phyloP scores from a whole-genome alignment of 2,888 invertebrate genomes.

The Phortica magna region DNA sequence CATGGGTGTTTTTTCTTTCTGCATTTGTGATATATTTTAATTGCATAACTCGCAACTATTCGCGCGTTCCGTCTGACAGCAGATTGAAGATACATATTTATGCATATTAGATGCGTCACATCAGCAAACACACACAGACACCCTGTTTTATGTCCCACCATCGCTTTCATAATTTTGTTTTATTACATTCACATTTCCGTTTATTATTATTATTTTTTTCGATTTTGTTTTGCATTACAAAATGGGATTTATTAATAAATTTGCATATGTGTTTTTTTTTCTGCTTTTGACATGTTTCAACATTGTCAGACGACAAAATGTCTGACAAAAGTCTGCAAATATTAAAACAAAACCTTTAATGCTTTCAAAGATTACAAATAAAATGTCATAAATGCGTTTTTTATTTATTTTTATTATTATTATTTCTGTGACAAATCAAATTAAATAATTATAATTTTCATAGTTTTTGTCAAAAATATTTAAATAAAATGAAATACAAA shows the following conservation, averaged over 20 bases:
- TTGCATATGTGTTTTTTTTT: constrained; percentile 15
- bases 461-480: no score
- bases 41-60: constrained; percentile 74
- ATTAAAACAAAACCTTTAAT: background rate
- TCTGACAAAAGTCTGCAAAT: constrained; percentile 33
- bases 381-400: background rate
- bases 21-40: constrained; percentile 70
- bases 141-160: constrained; percentile 16
- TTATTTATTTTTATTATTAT: background rate
- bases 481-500: no score
- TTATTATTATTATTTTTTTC: background rate
- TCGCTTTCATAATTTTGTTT: constrained; percentile 18
- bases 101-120: constrained; percentile 72
- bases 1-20: constrained; percentile 69
- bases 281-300: background rate
- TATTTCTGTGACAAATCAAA: background rate
- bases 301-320: constrained; percentile 8
- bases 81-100: constrained; percentile 72
- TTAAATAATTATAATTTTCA: no score
- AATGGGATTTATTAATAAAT: constrained; percentile 21
- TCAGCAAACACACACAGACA: constrained; percentile 41
- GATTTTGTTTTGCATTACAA: background rate
- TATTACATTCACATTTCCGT: constrained; percentile 7
- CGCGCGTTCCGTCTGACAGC: constrained; percentile 62
- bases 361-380: background rate